Evolutionary conservation across 2,113 vertebrate genomes (phyloP).

Genomic region (Chionis minor): DNA sequence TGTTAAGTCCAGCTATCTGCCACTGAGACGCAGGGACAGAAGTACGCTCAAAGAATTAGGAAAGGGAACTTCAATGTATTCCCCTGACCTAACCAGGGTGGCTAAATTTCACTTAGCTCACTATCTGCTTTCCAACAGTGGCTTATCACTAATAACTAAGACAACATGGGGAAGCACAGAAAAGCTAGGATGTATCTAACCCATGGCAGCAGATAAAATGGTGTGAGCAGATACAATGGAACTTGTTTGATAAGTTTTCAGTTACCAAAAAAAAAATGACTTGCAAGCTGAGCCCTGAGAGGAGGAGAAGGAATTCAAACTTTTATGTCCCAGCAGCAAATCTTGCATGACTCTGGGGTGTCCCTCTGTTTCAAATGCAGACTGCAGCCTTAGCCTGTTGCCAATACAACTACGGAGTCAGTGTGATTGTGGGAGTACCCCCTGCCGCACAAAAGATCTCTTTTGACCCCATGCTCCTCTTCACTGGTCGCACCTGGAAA

Average conservation of each 20-base stretch:
- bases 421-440: conserved; percentile 79
- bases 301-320: neutral
- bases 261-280: neutral
- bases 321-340: neutral
- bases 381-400: conserved; percentile 77
- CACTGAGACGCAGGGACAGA: neutral
- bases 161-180: neutral
- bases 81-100: neutral
- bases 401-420: conserved; percentile 69
- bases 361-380: conserved; percentile 59
- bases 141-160: neutral
- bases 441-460: conserved; percentile 68
- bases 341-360: neutral
- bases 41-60: neutral
- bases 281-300: neutral
- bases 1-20: neutral
- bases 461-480: conserved; percentile 71
- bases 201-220: neutral
- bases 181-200: neutral
- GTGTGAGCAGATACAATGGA: neutral
- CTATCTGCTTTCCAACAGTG: neutral
- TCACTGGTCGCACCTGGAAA: conserved; percentile 80
- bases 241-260: neutral
- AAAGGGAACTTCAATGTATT: neutral
- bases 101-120: neutral